Evolutionary conservation across 2,888 invertebrate species (phyloP).

Genomic region (Tipula helvola): DNA sequence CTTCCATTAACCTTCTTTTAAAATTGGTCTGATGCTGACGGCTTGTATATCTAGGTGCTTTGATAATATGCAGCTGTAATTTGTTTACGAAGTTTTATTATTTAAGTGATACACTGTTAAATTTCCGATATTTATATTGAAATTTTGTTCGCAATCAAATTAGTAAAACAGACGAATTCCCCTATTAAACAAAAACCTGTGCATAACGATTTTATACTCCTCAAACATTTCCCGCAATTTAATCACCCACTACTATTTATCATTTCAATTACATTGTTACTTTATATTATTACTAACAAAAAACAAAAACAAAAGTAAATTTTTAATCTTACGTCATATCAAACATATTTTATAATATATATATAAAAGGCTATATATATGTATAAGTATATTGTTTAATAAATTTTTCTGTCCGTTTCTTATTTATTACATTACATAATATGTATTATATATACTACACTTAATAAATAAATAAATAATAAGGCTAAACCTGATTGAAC

Average conservation of each 20-base stretch:
- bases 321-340: background rate
- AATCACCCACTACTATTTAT: background rate
- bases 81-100: no score
- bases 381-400: background rate
- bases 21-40: no score
- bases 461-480: conserved; percentile 4
- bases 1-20: no score
- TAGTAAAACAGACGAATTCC: background rate
- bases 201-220: background rate
- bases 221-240: background rate
- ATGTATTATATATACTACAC: background rate
- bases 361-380: background rate
- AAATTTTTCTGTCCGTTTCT: background rate
- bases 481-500: background rate
- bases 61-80: no score
- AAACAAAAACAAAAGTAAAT: background rate
- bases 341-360: background rate
- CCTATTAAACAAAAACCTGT: background rate
- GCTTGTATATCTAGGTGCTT: no score
- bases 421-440: background rate
- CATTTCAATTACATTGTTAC: background rate
- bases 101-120: no score
- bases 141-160: background rate
- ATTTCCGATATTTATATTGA: background rate
- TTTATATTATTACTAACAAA: background rate